Percentiles rank a stretch among this genome's conserved stretches.
Evolutionary conservation across 2,113 vertebrate genomes (phyloP).

Genomic region (Lipotes vexillifer): DNA sequence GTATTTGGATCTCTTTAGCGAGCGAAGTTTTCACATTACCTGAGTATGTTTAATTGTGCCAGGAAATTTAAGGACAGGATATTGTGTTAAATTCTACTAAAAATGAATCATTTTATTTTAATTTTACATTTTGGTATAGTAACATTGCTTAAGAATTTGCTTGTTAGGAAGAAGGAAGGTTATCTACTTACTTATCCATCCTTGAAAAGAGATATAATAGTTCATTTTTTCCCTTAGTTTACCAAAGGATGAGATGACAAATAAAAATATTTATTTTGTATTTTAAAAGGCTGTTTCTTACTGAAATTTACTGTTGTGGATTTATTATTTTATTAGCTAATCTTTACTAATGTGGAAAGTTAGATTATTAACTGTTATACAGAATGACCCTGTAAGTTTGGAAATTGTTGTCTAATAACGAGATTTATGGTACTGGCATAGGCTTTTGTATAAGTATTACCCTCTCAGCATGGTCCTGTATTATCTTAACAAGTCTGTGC

Average conservation of each 20-base stretch:
- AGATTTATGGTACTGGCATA: constrained; percentile 81
- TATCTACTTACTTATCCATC: background rate
- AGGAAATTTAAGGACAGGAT: background rate
- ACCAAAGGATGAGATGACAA: background rate
- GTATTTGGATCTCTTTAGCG: constrained; percentile 36
- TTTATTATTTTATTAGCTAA: constrained; percentile 81
- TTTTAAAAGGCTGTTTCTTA: constrained; percentile 69
- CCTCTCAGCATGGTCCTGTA: constrained; percentile 79
- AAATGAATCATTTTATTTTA: background rate
- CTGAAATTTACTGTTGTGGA: constrained; percentile 62
- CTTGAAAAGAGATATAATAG: background rate
- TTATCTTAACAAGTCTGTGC: constrained; percentile 84
- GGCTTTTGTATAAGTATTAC: constrained; percentile 84
- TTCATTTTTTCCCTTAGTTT: background rate
- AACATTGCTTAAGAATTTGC: background rate
- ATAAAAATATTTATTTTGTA: constrained; percentile 31
- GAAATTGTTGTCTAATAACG: constrained; percentile 84
- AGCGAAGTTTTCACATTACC: constrained; percentile 54
- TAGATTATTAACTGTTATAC: constrained; percentile 76
- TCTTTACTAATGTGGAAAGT: constrained; percentile 79
- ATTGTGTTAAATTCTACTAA: background rate
- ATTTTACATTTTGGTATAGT: background rate
- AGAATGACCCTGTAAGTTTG: constrained; percentile 79
- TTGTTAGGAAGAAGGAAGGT: background rate
- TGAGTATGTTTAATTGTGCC: background rate